Conservation (phyloP, 2,797 vertebrate species). For the Okamejei kenojei region DNA sequence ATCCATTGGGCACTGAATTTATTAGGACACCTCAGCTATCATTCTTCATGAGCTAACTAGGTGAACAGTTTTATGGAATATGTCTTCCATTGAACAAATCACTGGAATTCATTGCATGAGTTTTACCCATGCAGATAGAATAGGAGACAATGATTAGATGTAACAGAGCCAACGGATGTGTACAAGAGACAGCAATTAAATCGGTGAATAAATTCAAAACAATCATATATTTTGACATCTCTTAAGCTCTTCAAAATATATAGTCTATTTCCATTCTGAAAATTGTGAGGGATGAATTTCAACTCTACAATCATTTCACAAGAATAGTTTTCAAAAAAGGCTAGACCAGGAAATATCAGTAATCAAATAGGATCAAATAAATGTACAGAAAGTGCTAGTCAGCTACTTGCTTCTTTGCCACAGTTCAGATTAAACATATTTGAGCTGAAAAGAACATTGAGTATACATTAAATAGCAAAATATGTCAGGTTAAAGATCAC, state of each 20-base stretch:
- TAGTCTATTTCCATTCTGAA: neutral
- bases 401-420: neutral
- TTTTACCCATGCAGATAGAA: neutral
- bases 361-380: neutral
- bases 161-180: neutral
- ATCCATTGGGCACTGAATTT: neutral
- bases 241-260: neutral
- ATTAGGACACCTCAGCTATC: neutral
- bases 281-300: neutral
- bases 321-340: neutral
- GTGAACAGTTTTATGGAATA: neutral
- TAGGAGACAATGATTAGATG: neutral
- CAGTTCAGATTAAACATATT: neutral
- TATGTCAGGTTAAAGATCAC: neutral
- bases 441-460: neutral
- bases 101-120: neutral
- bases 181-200: neutral
- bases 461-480: constrained; percentile 16
- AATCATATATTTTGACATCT: constrained; percentile 17
- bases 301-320: neutral
- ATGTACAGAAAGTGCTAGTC: neutral
- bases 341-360: neutral
- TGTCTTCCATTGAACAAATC: neutral
- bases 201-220: neutral
- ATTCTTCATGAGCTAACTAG: neutral